Conservation (phyloP, 2,888 invertebrate genomes). For the Andrena hattorfiana region DNA sequence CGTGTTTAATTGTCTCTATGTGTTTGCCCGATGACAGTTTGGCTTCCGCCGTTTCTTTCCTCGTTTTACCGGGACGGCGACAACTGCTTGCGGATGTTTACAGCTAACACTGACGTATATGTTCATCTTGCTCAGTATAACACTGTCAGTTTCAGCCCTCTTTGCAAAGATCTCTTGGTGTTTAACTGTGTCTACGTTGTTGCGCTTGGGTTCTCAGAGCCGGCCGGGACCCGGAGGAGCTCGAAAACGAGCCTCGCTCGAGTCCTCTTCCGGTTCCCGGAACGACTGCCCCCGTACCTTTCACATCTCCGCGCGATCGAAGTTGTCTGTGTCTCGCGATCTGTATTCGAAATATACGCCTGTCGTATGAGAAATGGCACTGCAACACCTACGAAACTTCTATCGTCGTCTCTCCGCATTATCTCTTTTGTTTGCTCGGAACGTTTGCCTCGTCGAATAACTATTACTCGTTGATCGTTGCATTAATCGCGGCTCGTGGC, state of each 20-base stretch:
- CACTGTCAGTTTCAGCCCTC: conserved; percentile 84
- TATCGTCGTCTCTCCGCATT: background rate
- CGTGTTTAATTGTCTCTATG: conserved; percentile 24
- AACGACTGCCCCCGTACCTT: conserved; percentile 5
- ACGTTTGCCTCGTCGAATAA: background rate
- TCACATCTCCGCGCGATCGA: background rate
- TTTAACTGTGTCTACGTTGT: conserved; percentile 47
- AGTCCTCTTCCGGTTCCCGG: conserved; percentile 19
- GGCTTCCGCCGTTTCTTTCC: conserved; percentile 59
- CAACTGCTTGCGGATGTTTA: conserved; percentile 63
- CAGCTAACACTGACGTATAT: conserved; percentile 85
- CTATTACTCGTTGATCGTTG: background rate
- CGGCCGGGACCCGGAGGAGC: conserved; percentile 14
- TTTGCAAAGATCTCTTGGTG: conserved; percentile 66
- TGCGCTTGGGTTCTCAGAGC: conserved; percentile 28
- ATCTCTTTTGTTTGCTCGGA: background rate
- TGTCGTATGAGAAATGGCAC: conserved; percentile 33
- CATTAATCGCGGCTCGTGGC: background rate
- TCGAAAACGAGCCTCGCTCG: background rate
- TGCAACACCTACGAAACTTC: conserved; percentile 1
- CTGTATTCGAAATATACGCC: background rate
- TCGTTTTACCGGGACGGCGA: conserved; percentile 50
- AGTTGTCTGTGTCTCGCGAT: background rate
- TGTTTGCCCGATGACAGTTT: conserved; percentile 55
- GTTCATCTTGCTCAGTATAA: conserved; percentile 85